Conservation (phyloP, 2,113 vertebrate species). For the Pao palembangensis region DNA sequence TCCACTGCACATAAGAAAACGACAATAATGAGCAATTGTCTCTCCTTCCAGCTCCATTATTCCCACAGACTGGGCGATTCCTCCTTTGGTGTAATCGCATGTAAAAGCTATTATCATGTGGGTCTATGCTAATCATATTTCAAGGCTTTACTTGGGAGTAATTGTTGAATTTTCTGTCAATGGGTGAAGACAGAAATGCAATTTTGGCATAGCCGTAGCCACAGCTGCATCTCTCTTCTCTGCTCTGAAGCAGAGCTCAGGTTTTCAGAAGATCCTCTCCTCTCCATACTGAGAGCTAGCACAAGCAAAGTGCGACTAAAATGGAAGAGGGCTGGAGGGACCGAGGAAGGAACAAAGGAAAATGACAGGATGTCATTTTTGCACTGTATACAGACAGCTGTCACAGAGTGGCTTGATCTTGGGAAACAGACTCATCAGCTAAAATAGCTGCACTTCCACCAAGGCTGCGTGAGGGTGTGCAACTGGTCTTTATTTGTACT, state of each 20-base stretch:
- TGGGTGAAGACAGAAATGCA: constrained; percentile 61
- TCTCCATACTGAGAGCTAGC: too few species aligned
- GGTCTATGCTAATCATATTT: constrained; percentile 69
- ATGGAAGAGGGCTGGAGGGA: constrained; percentile 19
- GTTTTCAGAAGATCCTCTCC: not conserved
- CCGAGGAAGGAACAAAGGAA: constrained; percentile 27
- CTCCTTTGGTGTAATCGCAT: constrained; percentile 61
- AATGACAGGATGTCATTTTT: constrained; percentile 43
- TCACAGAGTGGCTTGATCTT: constrained; percentile 44
- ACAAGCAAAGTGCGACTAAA: not conserved
- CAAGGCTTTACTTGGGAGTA: constrained; percentile 47
- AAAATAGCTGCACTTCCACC: constrained; percentile 60
- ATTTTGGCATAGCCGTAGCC: constrained; percentile 50
- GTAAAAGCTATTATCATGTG: constrained; percentile 68
- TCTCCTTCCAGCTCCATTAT: constrained; percentile 53
- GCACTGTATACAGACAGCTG: constrained; percentile 54
- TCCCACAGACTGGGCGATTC: constrained; percentile 53
- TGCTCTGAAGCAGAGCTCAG: constrained; percentile 6
- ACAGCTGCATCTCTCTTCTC: constrained; percentile 64
- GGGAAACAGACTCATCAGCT: constrained; percentile 59
- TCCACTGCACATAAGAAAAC: constrained; percentile 54
- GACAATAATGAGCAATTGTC: constrained; percentile 61
- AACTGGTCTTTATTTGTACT: constrained; percentile 46
- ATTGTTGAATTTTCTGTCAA: constrained; percentile 66
- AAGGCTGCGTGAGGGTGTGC: constrained; percentile 25